These are phyloP conservation scores for Smutsia temminckii DNA, from an alignment of 2,797 vertebrate species.

Conservation along the genomic window DNA sequence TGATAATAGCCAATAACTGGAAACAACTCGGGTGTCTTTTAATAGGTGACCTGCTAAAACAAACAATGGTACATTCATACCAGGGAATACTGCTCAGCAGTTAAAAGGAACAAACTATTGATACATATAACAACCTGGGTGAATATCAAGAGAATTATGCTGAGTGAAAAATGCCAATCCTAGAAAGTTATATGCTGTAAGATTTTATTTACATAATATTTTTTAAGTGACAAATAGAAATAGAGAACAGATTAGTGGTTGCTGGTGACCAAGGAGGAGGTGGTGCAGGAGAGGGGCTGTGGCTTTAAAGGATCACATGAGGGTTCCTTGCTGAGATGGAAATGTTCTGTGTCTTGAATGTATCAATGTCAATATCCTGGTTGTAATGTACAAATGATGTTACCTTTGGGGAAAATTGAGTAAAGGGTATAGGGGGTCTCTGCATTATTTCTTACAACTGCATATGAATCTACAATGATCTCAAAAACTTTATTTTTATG, in stretches of 20 bases:
- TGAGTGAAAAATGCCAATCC: not conserved
- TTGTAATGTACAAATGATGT: not conserved
- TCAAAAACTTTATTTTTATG: not conserved
- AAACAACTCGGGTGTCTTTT: not conserved
- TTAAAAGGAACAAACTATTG: constrained; percentile 5
- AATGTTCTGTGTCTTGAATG: not conserved
- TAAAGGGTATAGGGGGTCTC: not conserved
- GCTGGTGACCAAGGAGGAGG: not conserved
- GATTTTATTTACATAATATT: not conserved
- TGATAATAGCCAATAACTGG: not conserved
- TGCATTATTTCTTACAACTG: constrained; percentile 25
- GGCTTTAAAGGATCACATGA: not conserved
- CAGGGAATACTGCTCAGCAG: not conserved
- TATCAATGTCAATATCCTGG: not conserved
- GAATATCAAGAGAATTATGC: not conserved
- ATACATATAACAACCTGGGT: not conserved
- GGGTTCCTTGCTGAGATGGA: not conserved
- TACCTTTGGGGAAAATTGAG: not conserved
- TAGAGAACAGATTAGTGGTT: not conserved
- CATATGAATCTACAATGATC: not conserved
- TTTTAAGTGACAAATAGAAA: not conserved
- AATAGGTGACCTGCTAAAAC: not conserved
- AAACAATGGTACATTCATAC: not conserved
- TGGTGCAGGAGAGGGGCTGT: not conserved
- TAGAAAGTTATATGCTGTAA: not conserved